These are phyloP conservation scores for Dichetophora obliterata DNA, from an alignment of 2,888 invertebrate species.

Conservation along the genomic window DNA sequence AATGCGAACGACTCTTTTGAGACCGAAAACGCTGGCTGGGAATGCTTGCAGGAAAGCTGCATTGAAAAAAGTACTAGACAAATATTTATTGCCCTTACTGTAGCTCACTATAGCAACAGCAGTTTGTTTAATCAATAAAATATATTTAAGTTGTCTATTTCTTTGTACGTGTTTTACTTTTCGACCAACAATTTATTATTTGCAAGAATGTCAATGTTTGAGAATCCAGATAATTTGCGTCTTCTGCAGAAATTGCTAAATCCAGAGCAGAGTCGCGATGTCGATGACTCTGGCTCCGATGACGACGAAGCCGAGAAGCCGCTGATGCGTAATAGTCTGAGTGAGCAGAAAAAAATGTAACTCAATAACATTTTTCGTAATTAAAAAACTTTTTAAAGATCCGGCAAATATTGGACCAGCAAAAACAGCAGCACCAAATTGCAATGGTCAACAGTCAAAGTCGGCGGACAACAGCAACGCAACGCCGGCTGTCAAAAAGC, in stretches of 20 bases:
- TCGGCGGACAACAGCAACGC: conserved; percentile 31
- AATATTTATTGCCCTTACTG: neutral
- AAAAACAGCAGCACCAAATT: neutral
- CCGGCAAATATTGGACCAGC: conserved; percentile 69
- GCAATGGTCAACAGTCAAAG: conserved; percentile 39
- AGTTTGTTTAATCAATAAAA: neutral
- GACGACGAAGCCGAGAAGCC: conserved; percentile 53
- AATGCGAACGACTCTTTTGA: too few relatives aligned
- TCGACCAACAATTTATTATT: neutral
- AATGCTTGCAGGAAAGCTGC: too few relatives aligned
- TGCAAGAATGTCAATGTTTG: conserved; percentile 63
- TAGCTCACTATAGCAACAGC: conserved; percentile 11
- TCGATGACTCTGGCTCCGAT: conserved; percentile 63
- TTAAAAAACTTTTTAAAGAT: conserved; percentile 58
- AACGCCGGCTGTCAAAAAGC: conserved; percentile 38
- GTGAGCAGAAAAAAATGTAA: conserved; percentile 52
- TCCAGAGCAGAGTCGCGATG: conserved; percentile 53
- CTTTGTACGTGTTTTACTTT: neutral
- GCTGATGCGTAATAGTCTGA: conserved; percentile 48
- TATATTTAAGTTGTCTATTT: neutral
- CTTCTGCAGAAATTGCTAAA: conserved; percentile 60
- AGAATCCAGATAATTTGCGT: conserved; percentile 61
- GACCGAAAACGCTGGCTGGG: too few relatives aligned
- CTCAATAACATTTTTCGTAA: neutral
- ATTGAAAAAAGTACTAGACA: too few relatives aligned